phyloP scores from a whole-genome alignment of 2,797 vertebrate genomes.

The Erithacus rubecula region DNA sequence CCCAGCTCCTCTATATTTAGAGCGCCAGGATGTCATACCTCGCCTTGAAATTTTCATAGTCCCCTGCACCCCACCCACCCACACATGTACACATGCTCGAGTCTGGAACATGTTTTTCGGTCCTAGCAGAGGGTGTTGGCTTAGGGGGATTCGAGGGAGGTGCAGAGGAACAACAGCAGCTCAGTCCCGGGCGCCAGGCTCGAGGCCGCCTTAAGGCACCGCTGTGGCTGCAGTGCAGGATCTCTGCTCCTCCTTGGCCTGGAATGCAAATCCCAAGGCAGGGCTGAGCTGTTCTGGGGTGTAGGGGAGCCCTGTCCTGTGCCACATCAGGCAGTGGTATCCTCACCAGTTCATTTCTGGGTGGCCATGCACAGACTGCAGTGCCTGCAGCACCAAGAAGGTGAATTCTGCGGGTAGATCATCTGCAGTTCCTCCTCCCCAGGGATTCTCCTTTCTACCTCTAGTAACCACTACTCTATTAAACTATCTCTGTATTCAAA shows the following conservation, averaged over 20 bases:
- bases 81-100: background rate
- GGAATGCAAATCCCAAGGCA: background rate
- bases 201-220: background rate
- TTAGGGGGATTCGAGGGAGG: conserved; percentile 33
- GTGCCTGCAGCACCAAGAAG: background rate
- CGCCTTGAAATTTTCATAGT: conserved; percentile 45
- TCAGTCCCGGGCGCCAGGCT: background rate
- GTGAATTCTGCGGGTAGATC: background rate
- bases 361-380: background rate
- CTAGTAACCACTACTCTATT: background rate
- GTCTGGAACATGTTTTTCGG: conserved; percentile 52
- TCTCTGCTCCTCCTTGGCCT: background rate
- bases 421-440: background rate
- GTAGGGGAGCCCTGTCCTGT: background rate
- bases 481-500: background rate
- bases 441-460: background rate
- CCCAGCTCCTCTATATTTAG: conserved; percentile 52
- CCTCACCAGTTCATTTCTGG: background rate
- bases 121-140: conserved; percentile 22
- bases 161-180: conserved; percentile 15
- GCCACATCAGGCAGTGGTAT: rapidly evolving
- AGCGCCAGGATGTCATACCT: conserved; percentile 27
- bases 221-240: rapidly evolving
- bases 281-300: background rate
- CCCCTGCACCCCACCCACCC: conserved; percentile 34